A percentile compares a stretch with the other conserved stretches of the same genome.
phyloP scores from a whole-genome alignment of 2,888 invertebrate genomes.

The Thecophora atra region DNA sequence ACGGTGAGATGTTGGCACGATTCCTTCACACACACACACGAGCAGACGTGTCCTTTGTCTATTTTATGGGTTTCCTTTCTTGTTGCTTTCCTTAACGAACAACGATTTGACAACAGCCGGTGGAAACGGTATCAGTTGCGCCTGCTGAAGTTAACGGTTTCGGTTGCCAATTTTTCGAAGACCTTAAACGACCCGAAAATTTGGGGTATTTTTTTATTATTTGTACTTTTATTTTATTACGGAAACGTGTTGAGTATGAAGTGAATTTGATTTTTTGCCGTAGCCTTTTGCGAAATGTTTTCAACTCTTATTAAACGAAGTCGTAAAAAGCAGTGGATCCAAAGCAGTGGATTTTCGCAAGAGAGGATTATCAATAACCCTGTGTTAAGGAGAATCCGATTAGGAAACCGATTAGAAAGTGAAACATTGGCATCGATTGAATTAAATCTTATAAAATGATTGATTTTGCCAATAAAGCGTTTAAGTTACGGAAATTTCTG shows the following conservation, averaged over 20 bases:
- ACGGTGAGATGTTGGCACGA: conserved; percentile 48
- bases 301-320: not conserved
- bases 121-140: not conserved
- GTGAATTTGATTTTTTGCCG: too few relatives aligned
- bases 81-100: not conserved
- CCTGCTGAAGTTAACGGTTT: not conserved
- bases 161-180: not conserved
- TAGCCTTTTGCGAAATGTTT: not conserved
- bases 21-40: conserved; percentile 21
- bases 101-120: not conserved
- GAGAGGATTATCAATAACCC: too few relatives aligned
- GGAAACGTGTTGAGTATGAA: not conserved
- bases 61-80: not conserved
- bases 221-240: not conserved
- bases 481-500: too few relatives aligned
- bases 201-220: not conserved
- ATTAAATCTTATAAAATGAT: too few relatives aligned
- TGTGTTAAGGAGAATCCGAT: too few relatives aligned
- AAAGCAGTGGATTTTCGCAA: not conserved
- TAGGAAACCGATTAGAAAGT: too few relatives aligned
- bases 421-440: too few relatives aligned
- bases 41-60: not conserved
- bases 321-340: not conserved
- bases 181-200: not conserved
- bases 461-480: too few relatives aligned